These are phyloP conservation scores for Xyrichtys novacula DNA, from an alignment of 2,797 vertebrate species.

Conservation along the genomic window DNA sequence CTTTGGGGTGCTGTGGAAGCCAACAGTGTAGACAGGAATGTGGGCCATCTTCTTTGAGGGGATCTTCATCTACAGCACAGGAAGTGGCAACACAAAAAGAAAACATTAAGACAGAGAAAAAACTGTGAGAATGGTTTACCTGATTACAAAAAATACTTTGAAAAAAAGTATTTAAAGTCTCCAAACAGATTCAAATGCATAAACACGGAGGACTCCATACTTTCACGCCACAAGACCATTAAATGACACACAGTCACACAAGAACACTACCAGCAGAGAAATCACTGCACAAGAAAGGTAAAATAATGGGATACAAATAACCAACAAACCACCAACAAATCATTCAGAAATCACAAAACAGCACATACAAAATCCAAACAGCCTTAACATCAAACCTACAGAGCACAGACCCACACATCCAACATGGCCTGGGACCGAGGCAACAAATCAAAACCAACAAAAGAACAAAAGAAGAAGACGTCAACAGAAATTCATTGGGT, in stretches of 20 bases:
- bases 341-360: constrained; percentile 1
- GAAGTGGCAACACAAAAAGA: background rate
- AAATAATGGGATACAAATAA: constrained; percentile 8
- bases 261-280: background rate
- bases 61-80: constrained; percentile 91
- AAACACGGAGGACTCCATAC: constrained; percentile 17
- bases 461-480: constrained; percentile 37
- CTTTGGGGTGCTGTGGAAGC: constrained; percentile 89
- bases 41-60: constrained; percentile 96
- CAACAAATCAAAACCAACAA: constrained; percentile 50
- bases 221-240: background rate
- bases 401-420: constrained; percentile 73
- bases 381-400: constrained; percentile 60
- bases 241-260: constrained; percentile 18
- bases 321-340: constrained; percentile 12
- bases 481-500: constrained; percentile 40
- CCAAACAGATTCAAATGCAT: background rate
- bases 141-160: constrained; percentile 9
- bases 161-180: background rate
- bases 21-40: constrained; percentile 94
- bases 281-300: constrained; percentile 12
- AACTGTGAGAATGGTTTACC: background rate
- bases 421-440: constrained; percentile 61
- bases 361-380: constrained; percentile 40
- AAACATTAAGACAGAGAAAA: background rate